Evolutionary conservation across 2,797 vertebrate genomes (phyloP), one percentile per base, ranked within the genome.

Genomic region (Pantherophis alleghaniensis): DNA sequence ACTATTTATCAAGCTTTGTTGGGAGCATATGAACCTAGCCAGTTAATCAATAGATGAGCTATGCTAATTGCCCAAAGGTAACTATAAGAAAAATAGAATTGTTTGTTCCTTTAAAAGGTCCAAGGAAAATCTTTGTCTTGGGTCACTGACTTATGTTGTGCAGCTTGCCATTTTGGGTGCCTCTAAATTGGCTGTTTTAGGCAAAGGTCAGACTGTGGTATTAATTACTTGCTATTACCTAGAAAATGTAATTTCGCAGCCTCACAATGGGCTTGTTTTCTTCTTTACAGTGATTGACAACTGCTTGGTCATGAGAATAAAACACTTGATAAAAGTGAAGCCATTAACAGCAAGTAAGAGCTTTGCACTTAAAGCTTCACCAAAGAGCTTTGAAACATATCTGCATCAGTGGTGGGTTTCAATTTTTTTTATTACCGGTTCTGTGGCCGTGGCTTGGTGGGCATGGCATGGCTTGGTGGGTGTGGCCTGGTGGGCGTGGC

Each of bases 201-300:
- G 96, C 95, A 97, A 95, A 97, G 97, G 97, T 97, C 97, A 96
- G 91, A 90, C 93, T 91, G 91, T 28, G 74, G 96, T 96, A 96
- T 97, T 97, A 97, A 97, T 97, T 97, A 97, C 97, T 96, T 94
- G 93, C 94, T 96, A 95, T 96, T 97, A 97, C 96, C 97, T 97
- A 96, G 96, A 97, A 97, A 97, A 96, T 96, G 97, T 96, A 97
- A 98, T 98, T 97, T 97, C 96, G 97, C 97, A 97, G 97, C 93
- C 94, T 88, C 94, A 94, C 96, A 96, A 94, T 92, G 97, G 95
- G 96, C 94, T 55, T 90, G 87, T 96, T 98, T 97, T 98, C 94
- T 97, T 97, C 93, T 97, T 37, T 86, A 1, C 88, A 90, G 10
- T 96, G 95, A 97, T 93, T 96, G 96, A 95, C 96, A 97, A 96